phyloP scores from a whole-genome alignment of 2,113 vertebrate species.

The Entosphenus tridentatus region DNA sequence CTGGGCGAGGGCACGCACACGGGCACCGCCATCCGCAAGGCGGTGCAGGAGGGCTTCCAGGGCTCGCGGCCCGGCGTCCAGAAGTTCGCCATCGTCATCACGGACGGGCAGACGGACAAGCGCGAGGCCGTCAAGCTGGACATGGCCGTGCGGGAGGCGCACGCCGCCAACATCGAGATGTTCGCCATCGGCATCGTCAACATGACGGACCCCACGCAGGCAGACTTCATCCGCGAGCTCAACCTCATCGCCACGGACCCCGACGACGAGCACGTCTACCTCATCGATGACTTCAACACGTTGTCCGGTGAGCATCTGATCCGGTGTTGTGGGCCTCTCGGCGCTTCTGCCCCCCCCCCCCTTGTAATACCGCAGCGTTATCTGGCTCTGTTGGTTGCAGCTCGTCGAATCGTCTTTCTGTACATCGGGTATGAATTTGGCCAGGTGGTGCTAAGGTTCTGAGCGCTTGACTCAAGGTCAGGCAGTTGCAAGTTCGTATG shows the following conservation, averaged over 20 bases:
- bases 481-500: too few species aligned
- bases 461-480: too few species aligned
- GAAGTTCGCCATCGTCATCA: conserved; percentile 61
- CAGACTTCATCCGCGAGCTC: conserved; percentile 46
- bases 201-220: conserved; percentile 40
- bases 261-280: conserved; percentile 55
- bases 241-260: conserved; percentile 68
- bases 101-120: conserved; percentile 55
- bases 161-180: conserved; percentile 59
- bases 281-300: conserved; percentile 62
- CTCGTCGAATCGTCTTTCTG: too few species aligned
- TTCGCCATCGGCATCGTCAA: conserved; percentile 65
- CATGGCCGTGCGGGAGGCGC: conserved; percentile 48
- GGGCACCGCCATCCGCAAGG: conserved; percentile 55
- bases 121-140: conserved; percentile 53
- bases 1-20: conserved; percentile 71
- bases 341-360: too few species aligned
- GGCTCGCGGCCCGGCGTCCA: conserved; percentile 37
- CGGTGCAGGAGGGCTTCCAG: conserved; percentile 51
- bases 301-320: conserved; percentile 30
- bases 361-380: too few species aligned
- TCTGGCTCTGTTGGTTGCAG: too few species aligned
- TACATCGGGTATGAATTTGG: too few species aligned
- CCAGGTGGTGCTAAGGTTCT: too few species aligned
- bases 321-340: too few species aligned